phyloP scores from a whole-genome alignment of 2,888 invertebrate species.

The Hedya salicella region DNA sequence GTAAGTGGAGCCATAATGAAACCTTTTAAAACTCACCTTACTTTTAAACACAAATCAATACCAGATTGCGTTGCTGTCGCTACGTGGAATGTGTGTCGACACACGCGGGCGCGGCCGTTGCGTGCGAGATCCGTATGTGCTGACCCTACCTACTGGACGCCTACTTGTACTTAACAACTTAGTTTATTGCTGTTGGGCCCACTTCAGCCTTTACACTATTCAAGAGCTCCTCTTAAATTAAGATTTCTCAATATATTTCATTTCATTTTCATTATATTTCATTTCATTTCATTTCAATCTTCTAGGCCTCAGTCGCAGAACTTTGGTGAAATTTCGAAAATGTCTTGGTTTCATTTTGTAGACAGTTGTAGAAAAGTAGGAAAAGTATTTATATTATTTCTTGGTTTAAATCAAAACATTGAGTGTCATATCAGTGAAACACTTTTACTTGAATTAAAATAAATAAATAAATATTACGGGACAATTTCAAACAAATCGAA shows the following conservation, averaged over 20 bases:
- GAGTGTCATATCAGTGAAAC: too few relatives aligned
- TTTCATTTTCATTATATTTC: too few relatives aligned
- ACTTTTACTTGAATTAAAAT: too few relatives aligned
- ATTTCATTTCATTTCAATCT: too few relatives aligned
- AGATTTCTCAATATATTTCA: neutral
- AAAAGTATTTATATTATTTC: too few relatives aligned
- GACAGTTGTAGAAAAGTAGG: too few relatives aligned
- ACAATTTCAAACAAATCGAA: too few relatives aligned
- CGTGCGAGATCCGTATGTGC: conserved; percentile 65
- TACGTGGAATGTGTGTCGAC: conserved; percentile 59
- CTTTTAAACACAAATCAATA: neutral
- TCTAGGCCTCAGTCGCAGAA: too few relatives aligned
- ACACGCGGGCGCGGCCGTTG: conserved; percentile 59
- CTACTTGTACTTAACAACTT: conserved; percentile 3
- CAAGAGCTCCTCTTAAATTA: neutral
- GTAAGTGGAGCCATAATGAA: neutral
- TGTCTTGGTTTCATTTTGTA: too few relatives aligned
- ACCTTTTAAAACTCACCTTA: neutral
- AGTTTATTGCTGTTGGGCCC: conserved; percentile 16
- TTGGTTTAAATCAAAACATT: too few relatives aligned
- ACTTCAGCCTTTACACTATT: neutral
- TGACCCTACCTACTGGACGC: conserved; percentile 54
- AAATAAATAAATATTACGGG: too few relatives aligned
- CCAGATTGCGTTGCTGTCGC: conserved; percentile 48
- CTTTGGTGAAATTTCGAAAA: too few relatives aligned